Base-by-base conservation (phyloP, 1,140 invertebrate genomes). In the Solenopsis invicta region DNA sequence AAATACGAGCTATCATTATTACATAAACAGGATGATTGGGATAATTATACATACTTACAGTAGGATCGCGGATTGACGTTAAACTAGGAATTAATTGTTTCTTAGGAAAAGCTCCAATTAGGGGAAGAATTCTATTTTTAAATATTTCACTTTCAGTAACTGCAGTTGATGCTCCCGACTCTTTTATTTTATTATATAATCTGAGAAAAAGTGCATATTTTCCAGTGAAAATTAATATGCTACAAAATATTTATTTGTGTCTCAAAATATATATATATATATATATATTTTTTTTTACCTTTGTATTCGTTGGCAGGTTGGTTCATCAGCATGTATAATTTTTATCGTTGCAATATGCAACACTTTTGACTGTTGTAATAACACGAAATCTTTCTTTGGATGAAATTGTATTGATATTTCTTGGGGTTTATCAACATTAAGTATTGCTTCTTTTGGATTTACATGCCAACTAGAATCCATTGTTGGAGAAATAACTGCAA, bases 271-370 rank as follows among this genome's bases (percentile, higher is more conserved):
- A n/a, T n/a, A n/a, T n/a, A n/a, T n/a, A n/a, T n/a, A n/a, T n/a
- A 67, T 56, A 69, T 3, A n/a, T 45, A 6, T n/a, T 9, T 41
- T 34, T 9, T 74, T 61, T 88, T 77, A 95, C 94, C 94, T 93
- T 69, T 95, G 93, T 86, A 95, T 93, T 86, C 95, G 88, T 87
- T 92, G 94, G 41, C 95, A 92, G 45, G 95, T 94, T 37, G 95
- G 95, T 87, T 95, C 95, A 86, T 95, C 95, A 4, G 94, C 95
- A 67, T 95, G 91, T 10, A 89, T 95, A 12, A 95, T 92, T 69
- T 92, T 93, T 52, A 95, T 80, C 8, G 94, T 95, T 74, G 94
- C 95, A 48, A 95, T 93, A 61, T 95, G 94, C 3, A 92, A 92
- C 34, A 94, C 92, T 10, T 94, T 92, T 1, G 90, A 89, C 66